Evolutionary conservation across 2,797 vertebrate genomes (phyloP).

Genomic region (Luscinia megarhynchos): DNA sequence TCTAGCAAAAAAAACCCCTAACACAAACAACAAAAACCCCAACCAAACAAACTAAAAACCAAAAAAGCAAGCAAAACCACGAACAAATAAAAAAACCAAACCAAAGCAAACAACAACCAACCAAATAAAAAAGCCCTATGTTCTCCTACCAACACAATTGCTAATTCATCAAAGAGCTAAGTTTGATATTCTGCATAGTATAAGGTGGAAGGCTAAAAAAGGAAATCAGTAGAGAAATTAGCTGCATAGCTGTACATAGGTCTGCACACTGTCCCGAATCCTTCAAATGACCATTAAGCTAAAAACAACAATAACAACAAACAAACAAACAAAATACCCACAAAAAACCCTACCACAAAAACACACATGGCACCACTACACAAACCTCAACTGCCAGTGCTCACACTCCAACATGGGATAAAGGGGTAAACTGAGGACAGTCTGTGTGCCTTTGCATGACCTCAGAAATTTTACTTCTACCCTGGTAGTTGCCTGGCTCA

Average conservation of each 20-base stretch:
- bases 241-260: not conserved
- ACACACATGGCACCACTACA: not conserved
- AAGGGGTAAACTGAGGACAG: not conserved
- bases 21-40: not conserved
- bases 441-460: not conserved
- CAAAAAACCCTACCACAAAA: too few species aligned
- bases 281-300: not conserved
- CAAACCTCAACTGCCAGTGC: not conserved
- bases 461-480: not conserved
- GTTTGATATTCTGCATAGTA: not conserved
- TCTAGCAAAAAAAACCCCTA: not conserved
- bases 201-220: not conserved
- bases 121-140: not conserved
- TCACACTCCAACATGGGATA: not conserved
- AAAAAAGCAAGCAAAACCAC: not conserved
- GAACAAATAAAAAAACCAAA: not conserved
- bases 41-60: not conserved
- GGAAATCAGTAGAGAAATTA: not conserved
- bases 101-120: too few species aligned
- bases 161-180: not conserved
- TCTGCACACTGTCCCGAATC: not conserved
- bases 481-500: not conserved
- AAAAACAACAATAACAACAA: not conserved
- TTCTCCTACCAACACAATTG: not conserved
- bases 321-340: too few species aligned